phyloP scores from a whole-genome alignment of 1,140 invertebrate species.

The Hesperophylax magnus region DNA sequence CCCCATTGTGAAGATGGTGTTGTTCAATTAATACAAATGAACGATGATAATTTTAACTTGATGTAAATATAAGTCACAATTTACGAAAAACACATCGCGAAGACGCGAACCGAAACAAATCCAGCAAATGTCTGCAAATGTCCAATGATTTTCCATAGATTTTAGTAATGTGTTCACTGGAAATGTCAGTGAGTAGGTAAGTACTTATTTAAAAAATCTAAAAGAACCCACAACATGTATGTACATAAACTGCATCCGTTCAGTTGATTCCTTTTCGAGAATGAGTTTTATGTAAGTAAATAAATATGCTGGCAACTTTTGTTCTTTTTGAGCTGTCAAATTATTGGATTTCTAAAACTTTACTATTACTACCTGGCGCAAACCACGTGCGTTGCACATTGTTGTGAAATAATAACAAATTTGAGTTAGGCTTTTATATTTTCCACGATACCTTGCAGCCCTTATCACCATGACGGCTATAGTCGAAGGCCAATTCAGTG shows the following conservation, averaged over 20 bases:
- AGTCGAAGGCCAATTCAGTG: constrained; percentile 41
- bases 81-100: constrained; percentile 2
- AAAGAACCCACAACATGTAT: too few species aligned
- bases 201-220: too few species aligned
- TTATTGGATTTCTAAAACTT: neutral
- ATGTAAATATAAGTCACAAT: neutral
- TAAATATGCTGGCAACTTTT: constrained; percentile 1
- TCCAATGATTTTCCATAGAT: constrained; percentile 4
- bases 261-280: neutral
- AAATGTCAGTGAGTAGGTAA: neutral
- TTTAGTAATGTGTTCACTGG: neutral
- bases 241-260: neutral
- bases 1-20: constrained; percentile 78
- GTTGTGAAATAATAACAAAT: constrained; percentile 13
- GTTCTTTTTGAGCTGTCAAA: neutral
- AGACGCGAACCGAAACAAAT: neutral
- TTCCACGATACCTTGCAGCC: neutral
- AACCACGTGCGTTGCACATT: constrained; percentile 16
- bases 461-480: constrained; percentile 1
- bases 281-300: neutral
- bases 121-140: neutral
- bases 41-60: neutral
- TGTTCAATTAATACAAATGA: neutral
- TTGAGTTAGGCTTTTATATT: neutral
- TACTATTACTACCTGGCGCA: neutral